Base-by-base conservation (phyloP, 2,113 vertebrate genomes). In the Vulpes lagopus region DNA sequence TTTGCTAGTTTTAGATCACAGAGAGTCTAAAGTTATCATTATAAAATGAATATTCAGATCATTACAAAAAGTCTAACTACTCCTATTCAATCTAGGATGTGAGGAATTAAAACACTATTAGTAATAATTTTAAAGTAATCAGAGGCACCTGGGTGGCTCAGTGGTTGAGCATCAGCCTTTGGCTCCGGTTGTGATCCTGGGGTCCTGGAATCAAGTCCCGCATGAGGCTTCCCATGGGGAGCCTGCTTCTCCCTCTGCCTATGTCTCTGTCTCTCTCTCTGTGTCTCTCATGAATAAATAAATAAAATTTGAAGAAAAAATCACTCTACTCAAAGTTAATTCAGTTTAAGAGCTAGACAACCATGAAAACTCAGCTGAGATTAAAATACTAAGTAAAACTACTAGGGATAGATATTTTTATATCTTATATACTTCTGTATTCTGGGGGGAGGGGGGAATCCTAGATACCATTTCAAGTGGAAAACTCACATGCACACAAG, bases 41-140 rank as follows among this genome's bases (percentile, higher is more conserved):
- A 60, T 8, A 86, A 38, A 97, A 82, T 7, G n/a, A 97, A 94
- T 74, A 62, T 7, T 12, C 3, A 79, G 57, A 5, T 92, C 92
- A 78, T 49, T 81, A 35, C 49, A 85, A 65, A 78, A 83, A 57
- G 22, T 71, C 65, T 80, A 92, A 90, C 14, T 32, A 35, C 11
- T 86, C 64, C 30, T 32, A 84, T n/a, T 51, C 90, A 95, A 80
- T 51, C 62, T n/a, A 80, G 74, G n/a, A 64, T 62, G 53, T 17
- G 25, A 84, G 49, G 90, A 60, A 90, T 81, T 25, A 67, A 86
- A 86, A 73, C 43, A 76, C 8, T 23, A 51, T 32, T 60, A 71
- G n/a, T 64, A 87, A 86, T 79, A 30, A 71, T 96, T 87, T 95
- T 67, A 64, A 94, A 19, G 53, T 62, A n/a, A 17, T 83, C 43